phyloP scores from a whole-genome alignment of 2,888 invertebrate genomes.

The Cosmia pyralina region DNA sequence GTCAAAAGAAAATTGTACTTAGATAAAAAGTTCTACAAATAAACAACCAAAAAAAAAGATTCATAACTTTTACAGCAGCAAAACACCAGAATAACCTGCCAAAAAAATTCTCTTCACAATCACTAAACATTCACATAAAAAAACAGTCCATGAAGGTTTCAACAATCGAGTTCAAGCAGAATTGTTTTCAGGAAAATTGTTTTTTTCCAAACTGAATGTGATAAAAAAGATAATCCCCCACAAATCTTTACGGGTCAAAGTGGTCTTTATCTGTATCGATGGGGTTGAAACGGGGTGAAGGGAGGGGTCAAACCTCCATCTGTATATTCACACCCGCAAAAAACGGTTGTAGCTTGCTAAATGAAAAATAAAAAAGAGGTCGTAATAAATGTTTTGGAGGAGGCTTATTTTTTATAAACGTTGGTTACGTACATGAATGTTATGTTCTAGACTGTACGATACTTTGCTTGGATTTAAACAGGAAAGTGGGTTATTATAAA shows the following conservation, averaged over 20 bases:
- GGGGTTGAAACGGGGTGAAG: conserved; percentile 51
- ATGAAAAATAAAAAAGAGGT: conserved; percentile 57
- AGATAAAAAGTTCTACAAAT: not conserved
- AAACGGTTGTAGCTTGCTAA: conserved; percentile 39
- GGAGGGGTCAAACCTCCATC: conserved; percentile 48
- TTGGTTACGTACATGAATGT: conserved; percentile 5
- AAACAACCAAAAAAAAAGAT: not conserved
- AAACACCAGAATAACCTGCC: not conserved
- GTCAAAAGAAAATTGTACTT: not conserved
- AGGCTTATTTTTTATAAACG: conserved; percentile 47
- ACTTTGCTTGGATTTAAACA: conserved; percentile 31
- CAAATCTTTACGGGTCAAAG: conserved; percentile 65
- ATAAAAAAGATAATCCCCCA: conserved; percentile 59
- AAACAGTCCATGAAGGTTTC: conserved; percentile 24
- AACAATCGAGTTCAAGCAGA: conserved; percentile 33
- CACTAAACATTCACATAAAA: conserved; percentile 24
- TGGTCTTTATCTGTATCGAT: conserved; percentile 65
- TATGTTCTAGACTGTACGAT: conserved; percentile 23
- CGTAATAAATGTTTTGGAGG: conserved; percentile 44
- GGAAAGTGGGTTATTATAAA: conserved; percentile 9
- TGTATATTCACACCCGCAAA: conserved; percentile 59
- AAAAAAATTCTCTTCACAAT: not conserved
- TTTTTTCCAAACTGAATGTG: conserved; percentile 41
- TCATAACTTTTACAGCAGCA: not conserved
- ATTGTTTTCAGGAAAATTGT: conserved; percentile 46